Percentiles rank a stretch among this genome's conserved stretches.
Evolutionary conservation across 2,797 vertebrate genomes (phyloP).

Genomic region (Cryptoblepharus egeriae): DNA sequence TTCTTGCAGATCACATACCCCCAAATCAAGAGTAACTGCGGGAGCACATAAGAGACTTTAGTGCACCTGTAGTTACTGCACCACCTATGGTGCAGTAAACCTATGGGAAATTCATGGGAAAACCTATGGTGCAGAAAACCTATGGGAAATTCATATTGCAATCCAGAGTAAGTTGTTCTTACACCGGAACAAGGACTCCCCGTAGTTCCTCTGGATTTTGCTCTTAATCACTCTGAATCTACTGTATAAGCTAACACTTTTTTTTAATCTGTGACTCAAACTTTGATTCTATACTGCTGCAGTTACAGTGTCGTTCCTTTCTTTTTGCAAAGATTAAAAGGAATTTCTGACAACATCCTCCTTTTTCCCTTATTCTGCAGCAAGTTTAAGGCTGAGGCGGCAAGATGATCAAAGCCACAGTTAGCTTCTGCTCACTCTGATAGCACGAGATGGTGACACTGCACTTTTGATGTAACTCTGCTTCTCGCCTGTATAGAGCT

Average conservation of each 20-base stretch:
- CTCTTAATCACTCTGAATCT: not conserved
- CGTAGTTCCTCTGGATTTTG: too few relatives aligned
- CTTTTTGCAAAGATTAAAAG: conserved; percentile 35
- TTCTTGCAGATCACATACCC: not conserved
- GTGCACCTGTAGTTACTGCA: too few relatives aligned
- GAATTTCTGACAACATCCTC: conserved; percentile 34
- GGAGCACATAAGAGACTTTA: too few relatives aligned
- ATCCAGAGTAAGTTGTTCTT: too few relatives aligned
- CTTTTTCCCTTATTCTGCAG: conserved; percentile 1
- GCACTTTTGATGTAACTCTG: not conserved
- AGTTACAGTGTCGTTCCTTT: conserved; percentile 5
- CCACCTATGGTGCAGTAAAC: too few relatives aligned
- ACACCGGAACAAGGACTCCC: too few relatives aligned
- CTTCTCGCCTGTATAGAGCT: not conserved
- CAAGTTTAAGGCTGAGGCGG: conserved; percentile 19
- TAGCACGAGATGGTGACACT: not conserved
- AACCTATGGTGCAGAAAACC: too few relatives aligned
- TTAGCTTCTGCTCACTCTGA: not conserved
- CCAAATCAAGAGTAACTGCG: too few relatives aligned
- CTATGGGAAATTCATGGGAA: too few relatives aligned
- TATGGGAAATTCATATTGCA: too few relatives aligned
- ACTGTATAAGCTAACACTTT: not conserved
- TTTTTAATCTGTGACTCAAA: conserved; percentile 5
- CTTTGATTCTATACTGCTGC: conserved; percentile 17
- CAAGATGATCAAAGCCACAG: not conserved